Base-by-base conservation (phyloP, 2,797 vertebrate species). In the Coregonus suidteri region DNA sequence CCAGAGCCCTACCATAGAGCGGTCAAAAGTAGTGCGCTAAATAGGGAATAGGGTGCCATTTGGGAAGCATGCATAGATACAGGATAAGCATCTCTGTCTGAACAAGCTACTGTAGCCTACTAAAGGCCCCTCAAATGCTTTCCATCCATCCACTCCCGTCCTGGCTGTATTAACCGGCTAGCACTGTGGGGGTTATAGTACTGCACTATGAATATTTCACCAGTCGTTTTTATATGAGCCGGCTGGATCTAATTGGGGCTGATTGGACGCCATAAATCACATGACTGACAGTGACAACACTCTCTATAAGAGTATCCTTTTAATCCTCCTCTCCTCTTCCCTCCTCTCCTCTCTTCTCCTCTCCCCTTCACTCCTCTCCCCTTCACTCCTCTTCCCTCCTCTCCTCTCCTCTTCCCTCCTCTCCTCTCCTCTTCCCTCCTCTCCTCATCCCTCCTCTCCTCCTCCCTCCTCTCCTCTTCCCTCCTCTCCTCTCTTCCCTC, bases 401-500 rank as follows among this genome's bases (percentile, higher is more conserved):
- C 5, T 11, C 34, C 54, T 41, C 37, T 25, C 11, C 20, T 20
- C 20, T 20, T 20, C 20, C 20, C 20, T 20, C 20, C 20, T 20
- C 64, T 56, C 47, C 30, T 62, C 31, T 37, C 13, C 51, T 59
- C 15, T n/a, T n/a, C n/a, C n/a, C n/a, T n/a, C n/a, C n/a, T n/a
- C n/a, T n/a, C n/a, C n/a, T n/a, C n/a, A n/a, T n/a, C n/a, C n/a
- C n/a, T n/a, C n/a, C n/a, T n/a, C n/a, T n/a, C n/a, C n/a, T 7
- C 11, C 53, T 11, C 66, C 53, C 9, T 35, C 18, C 37, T 34
- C 16, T 77, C 74, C n/a, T 25, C 25, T 14, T 74, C 78, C 78
- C 73, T 73, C 77, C 74, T 54, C 71, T 69, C 76, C 53, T 72
- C 78, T 81, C 31, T 20, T 20, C 20, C 20, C 35, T 37, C 35